Base-by-base conservation (phyloP, 2,888 invertebrate genomes). In the Teleiodes luculella region DNA sequence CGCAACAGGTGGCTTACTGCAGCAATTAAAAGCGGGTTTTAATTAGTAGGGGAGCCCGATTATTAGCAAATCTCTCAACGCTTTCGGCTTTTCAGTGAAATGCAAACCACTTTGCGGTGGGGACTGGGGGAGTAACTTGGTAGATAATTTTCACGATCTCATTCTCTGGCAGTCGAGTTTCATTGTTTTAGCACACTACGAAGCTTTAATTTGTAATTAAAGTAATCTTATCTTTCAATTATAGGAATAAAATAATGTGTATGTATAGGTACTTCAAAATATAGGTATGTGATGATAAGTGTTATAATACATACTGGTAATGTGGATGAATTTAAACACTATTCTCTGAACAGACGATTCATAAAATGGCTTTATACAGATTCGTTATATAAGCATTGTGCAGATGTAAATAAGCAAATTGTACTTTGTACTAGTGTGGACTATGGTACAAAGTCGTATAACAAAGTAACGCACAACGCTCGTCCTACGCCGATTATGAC, bases 1-100 rank as follows among this genome's bases (percentile, higher is more conserved):
- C 6, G 86, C 90, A 90, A 90, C 90, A 90, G 88, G 90, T 90
- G 86, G 80, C 77, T 72, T 82, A 18, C 77, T 80, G 69, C 67
- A 80, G 83, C 88, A 90, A 90, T 90, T 90, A 90, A 90, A 88
- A 88, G 72, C 70, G 74, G 76, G 72, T 83, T 87, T 85, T 89
- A 90, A 90, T 90, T 89, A 88, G 86, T 80, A 77, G 85, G 89
- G 89, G 88, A 81, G 78, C 68, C 76, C 76, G 80, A 81, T 87
- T 86, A 88, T 88, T 85, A 85, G 84, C 85, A 74, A 78, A 81
- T 82, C 80, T 83, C 81, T 64, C 67, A 66, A 70, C 77, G 80
- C 78, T 84, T 72, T 74, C 68, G 73, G 83, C 75, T 83, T 83
- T 81, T 73, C 74, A 77, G 73, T 70, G 83, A 80, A 79, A 84